phyloP scores from a whole-genome alignment of 2,113 vertebrate genomes.

The Macroglossus sobrinus region DNA sequence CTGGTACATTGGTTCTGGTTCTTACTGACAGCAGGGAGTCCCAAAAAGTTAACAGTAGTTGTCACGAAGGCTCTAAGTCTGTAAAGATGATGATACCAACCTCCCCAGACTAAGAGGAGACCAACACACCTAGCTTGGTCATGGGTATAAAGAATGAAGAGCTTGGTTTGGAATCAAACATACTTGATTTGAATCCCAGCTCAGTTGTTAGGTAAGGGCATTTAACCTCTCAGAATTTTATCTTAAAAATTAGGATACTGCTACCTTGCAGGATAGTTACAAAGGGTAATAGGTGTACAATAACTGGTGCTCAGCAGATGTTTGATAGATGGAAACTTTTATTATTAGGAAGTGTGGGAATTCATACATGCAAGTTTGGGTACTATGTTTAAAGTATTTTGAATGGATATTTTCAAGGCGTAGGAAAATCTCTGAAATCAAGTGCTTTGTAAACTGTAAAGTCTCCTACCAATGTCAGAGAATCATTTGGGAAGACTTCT shows the following conservation, averaged over 20 bases:
- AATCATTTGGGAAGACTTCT: neutral
- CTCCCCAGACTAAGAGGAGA: neutral
- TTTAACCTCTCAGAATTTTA: neutral
- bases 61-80: neutral
- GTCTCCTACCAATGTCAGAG: neutral
- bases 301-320: neutral
- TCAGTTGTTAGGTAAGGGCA: neutral
- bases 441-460: constrained; percentile 10
- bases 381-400: constrained; percentile 21
- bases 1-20: neutral
- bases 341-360: neutral
- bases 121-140: neutral
- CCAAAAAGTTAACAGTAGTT: neutral
- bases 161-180: neutral
- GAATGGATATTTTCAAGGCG: neutral
- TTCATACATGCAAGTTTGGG: neutral
- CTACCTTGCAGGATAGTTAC: neutral
- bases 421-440: neutral
- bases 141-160: neutral
- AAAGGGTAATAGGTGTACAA: neutral
- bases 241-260: neutral
- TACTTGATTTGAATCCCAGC: neutral
- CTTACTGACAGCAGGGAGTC: neutral
- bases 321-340: neutral
- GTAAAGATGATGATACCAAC: neutral